Base-by-base conservation (phyloP, 2,888 invertebrate species). In the Tinea semifulvella region DNA sequence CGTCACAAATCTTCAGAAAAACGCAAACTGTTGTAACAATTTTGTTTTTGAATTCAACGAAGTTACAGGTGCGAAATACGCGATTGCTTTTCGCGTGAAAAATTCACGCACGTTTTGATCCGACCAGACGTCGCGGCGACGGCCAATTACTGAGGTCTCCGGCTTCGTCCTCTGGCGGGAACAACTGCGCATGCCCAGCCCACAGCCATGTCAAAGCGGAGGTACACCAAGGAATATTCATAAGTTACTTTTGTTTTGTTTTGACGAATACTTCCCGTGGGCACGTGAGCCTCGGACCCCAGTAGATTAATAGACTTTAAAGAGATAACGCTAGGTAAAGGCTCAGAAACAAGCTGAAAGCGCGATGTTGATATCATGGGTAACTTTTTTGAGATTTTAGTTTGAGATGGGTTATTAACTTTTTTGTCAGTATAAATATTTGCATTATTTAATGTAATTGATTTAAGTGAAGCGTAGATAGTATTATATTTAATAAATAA, bases 131-230 rank as follows among this genome's bases (percentile, higher is more conserved):
- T 49, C 67, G 69, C 63, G 60, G 64, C 61, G 53, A 49, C 67
- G 69, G 74, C 76, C 76, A 74, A 76, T 76, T 73, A 77, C 79
- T 77, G 60, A 66, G 56, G 62, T 58, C 59, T 53, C 58, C 62
- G 63, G 49, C 49, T 45, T 35, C 40, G 48, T n/a, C n/a, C n/a
- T n/a, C n/a, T n/a, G n/a, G n/a, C n/a, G n/a, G n/a, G n/a, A n/a
- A n/a, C n/a, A n/a, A 67, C 49, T 49, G 69, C 79, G 77, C 79
- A 71, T 72, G 77, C 70, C 50, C 42, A 50, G 47, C 52, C 58
- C 62, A 75, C 73, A 75, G 70, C 68, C 73, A 75, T 53, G 40
- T 40, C 40, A 40, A 40, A 40, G 20, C 40, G 40, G 14, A 40
- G 40, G 38, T 38, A 19, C 19, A 38, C 14, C 16, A 16, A 60